phyloP scores from a whole-genome alignment of 2,113 vertebrate genomes.

The Megalops atlanticus region DNA sequence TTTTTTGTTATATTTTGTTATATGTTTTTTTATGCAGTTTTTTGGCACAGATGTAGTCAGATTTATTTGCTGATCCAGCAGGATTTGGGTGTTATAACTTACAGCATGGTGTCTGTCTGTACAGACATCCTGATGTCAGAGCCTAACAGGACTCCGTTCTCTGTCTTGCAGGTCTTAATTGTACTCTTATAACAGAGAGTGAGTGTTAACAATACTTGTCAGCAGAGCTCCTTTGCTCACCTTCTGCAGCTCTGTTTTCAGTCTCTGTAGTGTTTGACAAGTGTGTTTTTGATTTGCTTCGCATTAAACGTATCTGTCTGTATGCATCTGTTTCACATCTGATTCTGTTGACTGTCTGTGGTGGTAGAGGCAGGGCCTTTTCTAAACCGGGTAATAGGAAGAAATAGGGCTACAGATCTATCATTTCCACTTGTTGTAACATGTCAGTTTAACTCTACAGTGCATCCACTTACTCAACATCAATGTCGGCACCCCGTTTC shows the following conservation, averaged over 20 bases:
- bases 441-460: no score
- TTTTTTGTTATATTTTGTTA: no score
- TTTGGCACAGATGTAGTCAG: not conserved
- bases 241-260: not conserved
- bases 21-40: no score
- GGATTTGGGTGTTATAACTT: not conserved
- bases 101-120: not conserved
- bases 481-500: no score
- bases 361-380: no score
- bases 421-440: no score
- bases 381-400: no score
- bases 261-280: not conserved
- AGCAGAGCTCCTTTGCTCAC: not conserved
- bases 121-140: not conserved
- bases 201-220: conserved; percentile 62
- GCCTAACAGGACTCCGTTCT: conserved; percentile 50
- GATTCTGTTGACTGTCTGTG: not conserved
- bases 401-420: no score
- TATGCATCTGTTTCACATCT: conserved; percentile 4
- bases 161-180: conserved; percentile 82
- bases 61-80: not conserved
- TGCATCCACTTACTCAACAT: no score
- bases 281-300: conserved; percentile 19
- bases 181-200: conserved; percentile 84
- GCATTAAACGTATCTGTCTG: not conserved